Evolutionary conservation across 2,113 vertebrate species (phyloP), one percentile per base, ranked within the genome.

Genomic region (Chaetorhynchus papuensis): DNA sequence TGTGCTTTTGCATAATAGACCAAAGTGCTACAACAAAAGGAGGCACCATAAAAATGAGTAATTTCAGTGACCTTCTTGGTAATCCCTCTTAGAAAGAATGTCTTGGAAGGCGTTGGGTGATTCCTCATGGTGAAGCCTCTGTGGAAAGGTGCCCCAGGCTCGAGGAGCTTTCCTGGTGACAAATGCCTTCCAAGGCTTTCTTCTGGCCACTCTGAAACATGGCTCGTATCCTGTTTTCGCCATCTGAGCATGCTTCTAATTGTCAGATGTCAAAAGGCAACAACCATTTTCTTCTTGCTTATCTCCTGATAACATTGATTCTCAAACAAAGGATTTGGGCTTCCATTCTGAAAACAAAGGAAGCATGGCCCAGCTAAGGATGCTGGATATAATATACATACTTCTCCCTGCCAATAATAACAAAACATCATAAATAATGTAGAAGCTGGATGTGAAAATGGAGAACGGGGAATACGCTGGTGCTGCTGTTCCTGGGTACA

Each of bases 271-370:
- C 97, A 97, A 97, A 98, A 97, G 95, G 97, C 96, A 97, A 81
- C 94, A 93, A 93, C 94, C 94, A 91, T 97, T 97, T 98, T 97
- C 97, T 97, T 95, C 89, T 91, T 79, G 94, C 96, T 98, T 98
- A 98, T 98, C 98, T 98, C 76, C 87, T 93, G 93, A 97, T 98
- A 98, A 97, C 97, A 98, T 92, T 97, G 94, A 97, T 96, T 95
- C 90, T 94, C 89, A 93, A 97, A 98, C 98, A 98, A 98, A 98
- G 97, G 97, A 97, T 97, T 87, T 93, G 71, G 93, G 94, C 94
- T 97, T 97, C 94, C 61, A 78, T 91, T 95, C 95, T 91, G 93
- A 82, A 98, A 98, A 98, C 97, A 98, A 97, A 98, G 98, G 98
- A 98, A 98, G 93, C 96, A 26, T 81, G 95, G 92, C 92, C 96